Conservation (phyloP, 2,113 vertebrate genomes). For the Gulo gulo region DNA sequence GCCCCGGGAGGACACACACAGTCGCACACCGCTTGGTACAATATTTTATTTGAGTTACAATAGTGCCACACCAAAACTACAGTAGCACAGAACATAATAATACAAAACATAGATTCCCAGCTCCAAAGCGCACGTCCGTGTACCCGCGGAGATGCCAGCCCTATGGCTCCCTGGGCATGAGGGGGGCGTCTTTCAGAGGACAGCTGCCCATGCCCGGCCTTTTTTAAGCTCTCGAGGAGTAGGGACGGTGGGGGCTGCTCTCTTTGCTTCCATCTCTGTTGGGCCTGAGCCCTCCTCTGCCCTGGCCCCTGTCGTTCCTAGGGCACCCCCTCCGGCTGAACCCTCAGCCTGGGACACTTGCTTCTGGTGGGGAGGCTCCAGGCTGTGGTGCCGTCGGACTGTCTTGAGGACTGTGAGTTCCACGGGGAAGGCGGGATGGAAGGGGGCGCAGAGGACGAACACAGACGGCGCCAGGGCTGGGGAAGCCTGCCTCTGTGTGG, state of each 20-base stretch:
- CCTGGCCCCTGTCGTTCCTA: rapidly evolving
- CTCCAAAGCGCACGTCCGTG: constrained; percentile 59
- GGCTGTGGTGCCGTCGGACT: neutral
- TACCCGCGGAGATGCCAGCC: constrained; percentile 25
- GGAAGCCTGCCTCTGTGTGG: neutral
- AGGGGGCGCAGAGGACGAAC: rapidly evolving
- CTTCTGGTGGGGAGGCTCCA: neutral
- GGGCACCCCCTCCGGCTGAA: neutral
- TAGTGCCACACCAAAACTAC: constrained; percentile 67
- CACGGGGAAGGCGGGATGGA: neutral
- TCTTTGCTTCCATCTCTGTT: neutral
- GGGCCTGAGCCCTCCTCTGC: neutral
- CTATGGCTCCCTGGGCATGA: neutral
- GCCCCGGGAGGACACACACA: neutral
- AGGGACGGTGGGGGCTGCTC: neutral
- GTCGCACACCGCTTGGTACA: constrained; percentile 36
- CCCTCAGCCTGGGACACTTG: neutral
- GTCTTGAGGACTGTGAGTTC: neutral
- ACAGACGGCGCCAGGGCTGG: rapidly evolving
- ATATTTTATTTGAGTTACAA: constrained; percentile 82
- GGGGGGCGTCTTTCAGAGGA: rapidly evolving
- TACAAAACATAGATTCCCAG: constrained; percentile 73
- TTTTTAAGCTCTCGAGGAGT: rapidly evolving
- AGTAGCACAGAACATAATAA: constrained; percentile 74
- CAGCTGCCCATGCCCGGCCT: neutral